Base-by-base conservation (phyloP, 2,888 invertebrate genomes). In the Trichogramma evanescens region DNA sequence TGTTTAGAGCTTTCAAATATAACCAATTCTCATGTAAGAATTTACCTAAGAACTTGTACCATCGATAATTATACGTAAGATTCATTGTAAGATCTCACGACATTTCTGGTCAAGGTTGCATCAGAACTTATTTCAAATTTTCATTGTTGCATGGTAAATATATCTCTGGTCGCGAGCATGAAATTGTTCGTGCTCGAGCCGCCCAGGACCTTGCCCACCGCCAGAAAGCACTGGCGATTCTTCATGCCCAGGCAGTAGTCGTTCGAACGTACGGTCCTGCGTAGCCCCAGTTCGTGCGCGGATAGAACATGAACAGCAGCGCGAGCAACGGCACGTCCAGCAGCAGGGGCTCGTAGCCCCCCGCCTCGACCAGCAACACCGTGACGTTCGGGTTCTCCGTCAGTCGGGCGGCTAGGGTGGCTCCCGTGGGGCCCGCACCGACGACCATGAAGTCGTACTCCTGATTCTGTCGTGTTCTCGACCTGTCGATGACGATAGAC, bases 361-460 rank as follows among this genome's bases (percentile, higher is more conserved):
- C 90, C 1, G 90, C 90, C 79, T 91, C 90, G 46, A 91, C 76
- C 0, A 91, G 80, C 6, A 91, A 75, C 0, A 88, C 82, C 64
- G 83, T 85, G 84, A 86, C 86, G 8, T 85, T 78, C 0, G 84
- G 81, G 65, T 87, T 82, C 78, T 90, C 90, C 1, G 86, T 83
- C 6, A 91, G 77, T 43, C 91, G 81, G 63, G 87, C 88, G 0
- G 91, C 91, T 4, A 91, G 61, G 0, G 86, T 84, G 64, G 90
- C 89, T 1, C 91, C 91, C 0, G 91, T 89, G 0, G 89, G 89
- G 3, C 91, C 91, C 0, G 89, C 90, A 2, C 91, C 91, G 4
- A 91, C 86, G 26, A 89, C 78, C 54, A 90, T 86, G 68, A 89
- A 93, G 71, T 90, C 91, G 69, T 89, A 90, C 71, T 86, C 85